A percentile compares a stretch with the other conserved stretches of the same genome.
These are phyloP conservation scores for Epinotia demarniana DNA, from an alignment of 2,888 invertebrate genomes.

Conservation along the genomic window DNA sequence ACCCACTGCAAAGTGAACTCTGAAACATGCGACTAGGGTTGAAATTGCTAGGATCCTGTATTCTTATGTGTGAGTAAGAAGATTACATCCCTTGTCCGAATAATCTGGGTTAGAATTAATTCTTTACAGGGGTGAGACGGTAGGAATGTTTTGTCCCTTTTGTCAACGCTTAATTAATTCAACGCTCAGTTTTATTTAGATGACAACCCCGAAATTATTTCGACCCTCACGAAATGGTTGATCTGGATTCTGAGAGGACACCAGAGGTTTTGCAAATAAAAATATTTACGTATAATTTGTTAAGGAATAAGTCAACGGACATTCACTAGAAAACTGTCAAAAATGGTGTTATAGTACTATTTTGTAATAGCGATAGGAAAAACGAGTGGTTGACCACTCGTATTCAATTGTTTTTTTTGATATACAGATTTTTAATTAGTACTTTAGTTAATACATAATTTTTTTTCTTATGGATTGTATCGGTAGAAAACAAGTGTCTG, in stretches of 20 bases:
- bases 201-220: constrained; percentile 23
- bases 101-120: constrained; percentile 32
- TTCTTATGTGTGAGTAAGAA: constrained; percentile 9
- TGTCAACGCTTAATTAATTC: constrained; percentile 44
- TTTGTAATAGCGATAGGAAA: too few species aligned
- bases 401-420: too few species aligned
- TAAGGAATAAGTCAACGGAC: too few species aligned
- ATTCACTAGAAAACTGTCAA: too few species aligned
- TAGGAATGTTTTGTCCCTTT: constrained; percentile 38
- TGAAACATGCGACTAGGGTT: neutral
- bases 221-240: constrained; percentile 5
- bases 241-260: neutral
- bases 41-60: neutral
- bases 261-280: constrained; percentile 1
- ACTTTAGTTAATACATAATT: too few species aligned
- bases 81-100: constrained; percentile 15
- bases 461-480: too few species aligned
- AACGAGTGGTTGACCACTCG: too few species aligned
- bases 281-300: neutral
- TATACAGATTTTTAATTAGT: too few species aligned
- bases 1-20: neutral
- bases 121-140: constrained; percentile 32
- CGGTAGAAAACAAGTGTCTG: too few species aligned
- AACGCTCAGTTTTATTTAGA: constrained; percentile 41
- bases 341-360: too few species aligned